Conservation (phyloP, 1,140 invertebrate species). For the Drosophila elegans region DNA sequence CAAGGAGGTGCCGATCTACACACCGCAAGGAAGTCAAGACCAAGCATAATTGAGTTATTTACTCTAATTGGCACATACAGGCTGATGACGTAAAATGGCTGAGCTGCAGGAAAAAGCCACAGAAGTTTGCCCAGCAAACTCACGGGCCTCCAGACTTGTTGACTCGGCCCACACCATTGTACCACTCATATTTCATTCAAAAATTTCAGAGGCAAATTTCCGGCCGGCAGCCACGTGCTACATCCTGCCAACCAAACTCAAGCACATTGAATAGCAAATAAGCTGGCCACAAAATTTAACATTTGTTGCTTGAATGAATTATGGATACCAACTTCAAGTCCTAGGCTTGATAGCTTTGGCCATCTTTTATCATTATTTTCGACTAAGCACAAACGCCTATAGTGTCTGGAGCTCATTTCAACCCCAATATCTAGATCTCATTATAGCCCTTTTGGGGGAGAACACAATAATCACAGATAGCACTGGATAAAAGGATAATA, state of each 20-base stretch:
- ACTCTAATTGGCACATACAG: slow-evolving; percentile 63
- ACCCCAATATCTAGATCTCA: slow-evolving; percentile 25
- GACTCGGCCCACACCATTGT: background rate
- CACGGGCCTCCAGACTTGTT: slow-evolving; percentile 29
- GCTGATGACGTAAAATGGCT: slow-evolving; percentile 52
- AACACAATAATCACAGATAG: slow-evolving; percentile 41
- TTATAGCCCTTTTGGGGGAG: slow-evolving; percentile 5
- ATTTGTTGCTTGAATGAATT: slow-evolving; percentile 24
- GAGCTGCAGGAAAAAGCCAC: slow-evolving; percentile 51
- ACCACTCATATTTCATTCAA: slow-evolving; percentile 44
- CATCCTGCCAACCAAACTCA: slow-evolving; percentile 13
- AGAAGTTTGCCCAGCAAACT: slow-evolving; percentile 61
- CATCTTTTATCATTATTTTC: slow-evolving; percentile 20
- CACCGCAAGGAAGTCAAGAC: slow-evolving; percentile 18
- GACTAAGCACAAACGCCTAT: slow-evolving; percentile 8
- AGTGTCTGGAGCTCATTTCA: background rate
- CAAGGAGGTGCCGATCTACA: slow-evolving; percentile 64
- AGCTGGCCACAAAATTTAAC: slow-evolving; percentile 7
- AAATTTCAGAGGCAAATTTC: slow-evolving; percentile 43
- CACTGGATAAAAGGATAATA: slow-evolving; percentile 44
- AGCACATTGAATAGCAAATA: slow-evolving; percentile 27
- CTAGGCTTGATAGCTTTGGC: background rate
- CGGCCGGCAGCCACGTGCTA: slow-evolving; percentile 53
- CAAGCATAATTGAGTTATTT: slow-evolving; percentile 78
- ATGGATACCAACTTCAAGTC: slow-evolving; percentile 9